Base-by-base conservation (phyloP, 2,888 invertebrate genomes). In the Eristalis intricaria region DNA sequence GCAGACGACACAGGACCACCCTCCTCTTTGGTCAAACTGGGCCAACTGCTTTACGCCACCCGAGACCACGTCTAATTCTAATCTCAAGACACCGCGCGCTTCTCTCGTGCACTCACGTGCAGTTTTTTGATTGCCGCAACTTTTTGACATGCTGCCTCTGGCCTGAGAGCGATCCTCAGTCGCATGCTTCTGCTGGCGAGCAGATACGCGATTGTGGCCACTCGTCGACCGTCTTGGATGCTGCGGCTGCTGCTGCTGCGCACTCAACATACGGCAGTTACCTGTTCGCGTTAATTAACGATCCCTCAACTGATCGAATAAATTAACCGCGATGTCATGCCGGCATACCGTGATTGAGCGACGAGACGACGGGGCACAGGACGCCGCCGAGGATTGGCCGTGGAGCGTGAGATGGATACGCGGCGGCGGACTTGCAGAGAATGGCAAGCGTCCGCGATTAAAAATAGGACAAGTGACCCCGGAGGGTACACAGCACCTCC, bases 241-340 rank as follows among this genome's bases (percentile, higher is more conserved):
- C 50, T 13, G 43, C n/a, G n/a, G n/a, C 10, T n/a, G 19, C n/a
- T 19, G 63, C 58, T 58, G 60, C 58, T 65, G 77, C 69, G 65
- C 80, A 77, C 74, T 73, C 80, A 68, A 43, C 66, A 78, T 70
- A 80, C 77, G 75, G 79, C 84, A 82, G 82, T 89, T 85, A 84
- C 84, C 82, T 82, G 84, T 84, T 88, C 88, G 89, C 88, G 89
- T 89, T 89, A 89, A 89, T 89, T 89, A 89, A 89, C 89, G 89
- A 89, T 88, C 89, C 89, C 80, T 86, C 89, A 88, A 84, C 81
- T 88, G 89, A 89, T 89, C 89, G 88, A 88, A 88, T 89, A 89
- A 89, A 89, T 89, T 89, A 89, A 88, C 85, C 68, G 74, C 58
- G 75, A 84, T 87, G 87, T 84, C 83, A 83, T 83, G 86, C 82